Evolutionary conservation across 2,888 invertebrate genomes (phyloP).

Genomic region (Tinea trinotella): DNA sequence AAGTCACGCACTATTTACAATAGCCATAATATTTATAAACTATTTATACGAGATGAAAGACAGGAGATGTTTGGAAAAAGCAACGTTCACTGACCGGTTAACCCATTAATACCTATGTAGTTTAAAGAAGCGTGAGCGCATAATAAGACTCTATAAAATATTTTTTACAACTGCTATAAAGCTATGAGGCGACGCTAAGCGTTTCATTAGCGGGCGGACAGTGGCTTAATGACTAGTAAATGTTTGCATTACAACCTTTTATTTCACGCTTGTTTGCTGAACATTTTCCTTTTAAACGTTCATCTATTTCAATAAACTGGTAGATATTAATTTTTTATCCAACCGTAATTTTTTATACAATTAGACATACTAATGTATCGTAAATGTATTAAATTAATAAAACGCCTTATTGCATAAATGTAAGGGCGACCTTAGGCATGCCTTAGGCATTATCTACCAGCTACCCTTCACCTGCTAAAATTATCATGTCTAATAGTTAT

Average conservation of each 20-base stretch:
- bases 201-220: conserved; percentile 21
- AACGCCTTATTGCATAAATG: no score
- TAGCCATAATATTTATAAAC: not conserved
- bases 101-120: conserved; percentile 12
- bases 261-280: conserved; percentile 9
- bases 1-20: conserved; percentile 10
- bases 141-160: conserved; percentile 21
- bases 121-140: conserved; percentile 16
- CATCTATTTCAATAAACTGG: not conserved
- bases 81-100: conserved; percentile 15
- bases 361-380: no score
- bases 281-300: conserved; percentile 4
- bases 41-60: not conserved
- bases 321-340: no score
- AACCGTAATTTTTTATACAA: no score
- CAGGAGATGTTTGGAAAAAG: conserved; percentile 3
- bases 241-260: conserved; percentile 19
- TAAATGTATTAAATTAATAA: no score
- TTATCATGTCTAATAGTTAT: no score
- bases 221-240: conserved; percentile 20
- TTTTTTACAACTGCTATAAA: conserved; percentile 21
- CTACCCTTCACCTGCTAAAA: no score
- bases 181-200: conserved; percentile 19
- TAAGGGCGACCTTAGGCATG: no score
- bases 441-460: no score